Conservation (phyloP, 2,113 vertebrate genomes). For the Melospiza georgiana region DNA sequence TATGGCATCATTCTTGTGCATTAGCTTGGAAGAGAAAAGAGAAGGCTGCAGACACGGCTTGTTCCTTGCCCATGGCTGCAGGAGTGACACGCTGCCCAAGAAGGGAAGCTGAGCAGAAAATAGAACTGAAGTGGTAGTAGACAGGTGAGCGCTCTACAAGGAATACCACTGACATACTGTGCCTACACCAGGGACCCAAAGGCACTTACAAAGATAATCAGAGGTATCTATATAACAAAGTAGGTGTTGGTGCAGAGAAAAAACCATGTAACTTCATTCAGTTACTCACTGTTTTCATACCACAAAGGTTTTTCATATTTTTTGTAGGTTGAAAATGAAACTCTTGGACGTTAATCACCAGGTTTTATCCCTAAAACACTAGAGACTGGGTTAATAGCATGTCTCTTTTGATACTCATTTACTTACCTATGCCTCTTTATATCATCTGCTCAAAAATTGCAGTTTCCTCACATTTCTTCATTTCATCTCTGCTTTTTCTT, state of each 20-base stretch:
- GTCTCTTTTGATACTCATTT: background rate
- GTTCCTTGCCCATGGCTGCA: constrained; percentile 33
- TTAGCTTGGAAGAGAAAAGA: constrained; percentile 42
- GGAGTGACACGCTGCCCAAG: background rate
- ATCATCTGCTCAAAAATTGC: background rate
- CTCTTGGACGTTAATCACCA: background rate
- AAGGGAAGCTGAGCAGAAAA: constrained; percentile 19
- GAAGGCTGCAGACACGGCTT: background rate
- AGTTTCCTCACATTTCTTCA: background rate
- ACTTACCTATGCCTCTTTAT: background rate
- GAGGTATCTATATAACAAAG: background rate
- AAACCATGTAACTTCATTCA: background rate
- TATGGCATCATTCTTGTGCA: constrained; percentile 49
- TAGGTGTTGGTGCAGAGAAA: background rate
- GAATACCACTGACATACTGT: background rate
- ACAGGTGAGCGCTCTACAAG: background rate
- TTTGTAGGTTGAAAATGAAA: background rate
- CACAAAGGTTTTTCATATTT: background rate
- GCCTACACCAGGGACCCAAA: background rate
- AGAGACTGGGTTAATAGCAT: background rate
- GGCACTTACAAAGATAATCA: background rate
- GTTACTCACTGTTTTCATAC: background rate
- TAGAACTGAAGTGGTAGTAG: constrained; percentile 23
- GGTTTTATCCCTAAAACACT: accelerated
- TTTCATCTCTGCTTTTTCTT: background rate